phyloP scores from a whole-genome alignment of 2,888 invertebrate species.

The Timandra comae region DNA sequence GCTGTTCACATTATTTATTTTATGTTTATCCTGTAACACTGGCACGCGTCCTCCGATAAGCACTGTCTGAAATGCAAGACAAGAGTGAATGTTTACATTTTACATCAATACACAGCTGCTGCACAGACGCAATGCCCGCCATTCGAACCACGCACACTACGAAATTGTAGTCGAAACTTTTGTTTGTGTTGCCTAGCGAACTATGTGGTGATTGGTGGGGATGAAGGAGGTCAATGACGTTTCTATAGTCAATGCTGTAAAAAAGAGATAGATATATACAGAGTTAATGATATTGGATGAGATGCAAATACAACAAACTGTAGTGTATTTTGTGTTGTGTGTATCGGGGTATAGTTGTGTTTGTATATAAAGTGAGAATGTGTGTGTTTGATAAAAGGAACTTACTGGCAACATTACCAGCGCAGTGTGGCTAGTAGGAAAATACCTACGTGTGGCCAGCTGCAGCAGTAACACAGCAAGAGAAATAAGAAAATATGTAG shows the following conservation, averaged over 20 bases:
- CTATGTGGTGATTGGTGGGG: constrained; percentile 52
- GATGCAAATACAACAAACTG: constrained; percentile 46
- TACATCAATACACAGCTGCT: constrained; percentile 48
- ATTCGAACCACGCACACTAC: constrained; percentile 47
- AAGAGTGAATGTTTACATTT: constrained; percentile 57
- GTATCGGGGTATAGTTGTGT: constrained; percentile 3
- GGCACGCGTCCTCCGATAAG: constrained; percentile 55
- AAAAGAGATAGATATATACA: constrained; percentile 29
- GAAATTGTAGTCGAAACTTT: constrained; percentile 16
- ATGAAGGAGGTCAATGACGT: constrained; percentile 65
- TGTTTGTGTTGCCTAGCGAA: constrained; percentile 26
- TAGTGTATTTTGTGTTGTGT: constrained; percentile 1
- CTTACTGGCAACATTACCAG: no score
- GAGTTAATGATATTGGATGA: constrained; percentile 18
- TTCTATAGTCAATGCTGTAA: constrained; percentile 27
- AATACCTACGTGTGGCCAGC: no score
- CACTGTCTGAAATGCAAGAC: constrained; percentile 66
- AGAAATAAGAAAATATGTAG: no score
- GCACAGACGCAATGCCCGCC: constrained; percentile 46
- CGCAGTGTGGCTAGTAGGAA: no score
- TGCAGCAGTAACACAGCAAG: no score
- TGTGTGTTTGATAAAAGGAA: no score
- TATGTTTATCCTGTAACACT: constrained; percentile 38
- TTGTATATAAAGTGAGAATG: no score
- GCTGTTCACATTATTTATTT: constrained; percentile 51